Conservation (phyloP, 2,113 vertebrate genomes). For the Platichthys flesus region DNA sequence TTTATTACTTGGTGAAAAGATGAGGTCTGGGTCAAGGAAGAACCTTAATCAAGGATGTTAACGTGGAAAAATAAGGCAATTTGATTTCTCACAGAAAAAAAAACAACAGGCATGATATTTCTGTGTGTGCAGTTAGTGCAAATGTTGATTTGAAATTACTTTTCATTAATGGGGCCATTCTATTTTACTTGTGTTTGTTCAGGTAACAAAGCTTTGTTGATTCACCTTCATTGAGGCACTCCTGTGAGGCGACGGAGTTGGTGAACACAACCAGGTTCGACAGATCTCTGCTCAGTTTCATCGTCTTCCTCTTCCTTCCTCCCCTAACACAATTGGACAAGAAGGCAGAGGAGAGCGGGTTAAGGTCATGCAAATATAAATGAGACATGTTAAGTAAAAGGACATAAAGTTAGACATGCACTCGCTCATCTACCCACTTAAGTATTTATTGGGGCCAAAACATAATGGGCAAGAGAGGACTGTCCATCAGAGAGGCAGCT, state of each 20-base stretch:
- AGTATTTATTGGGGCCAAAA: slow-evolving; percentile 25
- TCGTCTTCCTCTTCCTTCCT: slow-evolving; percentile 90
- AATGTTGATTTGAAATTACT: too few relatives aligned
- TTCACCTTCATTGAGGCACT: slow-evolving; percentile 92
- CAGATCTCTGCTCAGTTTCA: slow-evolving; percentile 95
- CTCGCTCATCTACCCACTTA: slow-evolving; percentile 4
- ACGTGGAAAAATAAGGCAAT: too few relatives aligned
- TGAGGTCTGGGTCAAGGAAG: too few relatives aligned
- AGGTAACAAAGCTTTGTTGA: neutral
- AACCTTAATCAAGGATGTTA: too few relatives aligned
- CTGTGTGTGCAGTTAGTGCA: too few relatives aligned
- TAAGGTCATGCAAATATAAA: neutral
- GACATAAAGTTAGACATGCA: neutral
- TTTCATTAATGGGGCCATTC: too few relatives aligned
- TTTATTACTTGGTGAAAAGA: too few relatives aligned
- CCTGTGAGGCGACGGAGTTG: slow-evolving; percentile 94
- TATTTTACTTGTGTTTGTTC: neutral
- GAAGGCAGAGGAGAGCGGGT: slow-evolving; percentile 21
- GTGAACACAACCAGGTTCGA: slow-evolving; percentile 96
- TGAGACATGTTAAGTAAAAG: neutral
- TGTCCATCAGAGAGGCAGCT: slow-evolving; percentile 52
- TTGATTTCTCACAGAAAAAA: too few relatives aligned
- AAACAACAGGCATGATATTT: too few relatives aligned
- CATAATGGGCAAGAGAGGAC: slow-evolving; percentile 17
- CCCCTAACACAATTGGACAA: slow-evolving; percentile 73